A percentile compares a stretch with the other conserved stretches of the same genome.
Evolutionary conservation across 2,888 invertebrate species (phyloP).

Genomic region (Apamea monoglypha): DNA sequence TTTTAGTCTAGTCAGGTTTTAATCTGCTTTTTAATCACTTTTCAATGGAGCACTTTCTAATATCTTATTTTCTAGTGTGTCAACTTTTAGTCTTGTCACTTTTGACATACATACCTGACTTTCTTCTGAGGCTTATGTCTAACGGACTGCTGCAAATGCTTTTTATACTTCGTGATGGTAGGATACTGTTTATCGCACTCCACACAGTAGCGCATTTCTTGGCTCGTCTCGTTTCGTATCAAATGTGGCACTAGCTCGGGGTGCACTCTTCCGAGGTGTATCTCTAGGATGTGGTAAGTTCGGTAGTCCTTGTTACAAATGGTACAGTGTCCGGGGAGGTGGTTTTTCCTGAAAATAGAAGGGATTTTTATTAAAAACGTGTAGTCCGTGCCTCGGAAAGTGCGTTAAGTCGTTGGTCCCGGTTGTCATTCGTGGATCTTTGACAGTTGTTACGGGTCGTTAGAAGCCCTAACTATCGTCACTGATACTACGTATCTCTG

Average conservation of each 20-base stretch:
- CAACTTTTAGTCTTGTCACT: neutral
- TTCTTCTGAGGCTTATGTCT: constrained; percentile 71
- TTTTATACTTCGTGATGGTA: constrained; percentile 72
- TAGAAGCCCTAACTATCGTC: too few species aligned
- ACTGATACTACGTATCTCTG: too few species aligned
- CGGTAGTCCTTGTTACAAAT: constrained; percentile 67
- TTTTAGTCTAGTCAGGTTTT: neutral
- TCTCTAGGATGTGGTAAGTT: constrained; percentile 60
- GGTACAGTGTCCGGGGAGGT: constrained; percentile 70
- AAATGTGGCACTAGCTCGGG: constrained; percentile 47
- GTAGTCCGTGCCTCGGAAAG: too few species aligned
- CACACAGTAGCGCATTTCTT: constrained; percentile 80
- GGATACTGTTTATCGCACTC: constrained; percentile 80
- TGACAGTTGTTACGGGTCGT: too few species aligned
- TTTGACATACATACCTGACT: constrained; percentile 65
- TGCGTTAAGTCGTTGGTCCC: too few species aligned
- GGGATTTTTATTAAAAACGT: too few species aligned
- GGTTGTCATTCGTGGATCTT: too few species aligned
- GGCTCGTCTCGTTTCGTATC: constrained; percentile 9
- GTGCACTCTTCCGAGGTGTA: constrained; percentile 67
- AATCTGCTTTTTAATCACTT: neutral
- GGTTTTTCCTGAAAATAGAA: constrained; percentile 68
- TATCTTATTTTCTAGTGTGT: neutral
- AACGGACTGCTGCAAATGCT: constrained; percentile 74
- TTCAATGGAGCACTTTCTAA: neutral